Evolutionary conservation across 2,888 invertebrate genomes (phyloP), one percentile per base, ranked within the genome.

Genomic region (Nysson spinosus): DNA sequence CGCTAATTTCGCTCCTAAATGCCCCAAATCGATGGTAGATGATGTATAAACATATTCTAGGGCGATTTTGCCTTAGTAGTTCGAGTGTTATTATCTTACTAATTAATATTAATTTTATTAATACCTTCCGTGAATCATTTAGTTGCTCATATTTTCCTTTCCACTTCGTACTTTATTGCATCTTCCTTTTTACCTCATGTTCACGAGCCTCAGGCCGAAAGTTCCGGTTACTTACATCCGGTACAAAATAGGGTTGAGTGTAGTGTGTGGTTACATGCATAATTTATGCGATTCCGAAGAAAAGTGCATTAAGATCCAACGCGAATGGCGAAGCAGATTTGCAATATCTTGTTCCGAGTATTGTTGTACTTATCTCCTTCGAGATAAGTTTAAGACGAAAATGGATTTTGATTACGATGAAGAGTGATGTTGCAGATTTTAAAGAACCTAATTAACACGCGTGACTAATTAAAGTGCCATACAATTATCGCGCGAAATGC

Each of bases 171-270:
- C n/a, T 54, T 46, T 54, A 55, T 70, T 56, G 47, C 55, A 57
- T 46, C 40, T 42, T 37, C 30, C 22, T 16, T 51, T 39, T 49
- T 39, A 44, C 32, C 30, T 5, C 51, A 42, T 52, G 39, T 28
- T 62, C 43, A 40, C 34, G 28, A 60, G 44, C 55, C 51, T 42
- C 60, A 44, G 47, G 52, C 42, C 63, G 61, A 67, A 74, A 71
- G 58, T 69, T 75, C 69, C 72, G 72, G 70, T 70, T 70, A 58
- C 55, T 52, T 46, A 44, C 67, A 63, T 75, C 75, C 72, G 75
- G 72, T 70, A 52, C 49, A 49, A 66, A 58, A 65, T 54, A 39
- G 63, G 49, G 69, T 66, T 56, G 69, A 56, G 51, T 49, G 40
- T 52, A 46, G 63, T 55, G 58, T 51, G 42, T 17, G 47, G 46